Percentiles rank a stretch among this genome's conserved stretches.
These are phyloP conservation scores for Triplophysa yarkandensis DNA, from an alignment of 2,797 vertebrate genomes.

Conservation along the genomic window DNA sequence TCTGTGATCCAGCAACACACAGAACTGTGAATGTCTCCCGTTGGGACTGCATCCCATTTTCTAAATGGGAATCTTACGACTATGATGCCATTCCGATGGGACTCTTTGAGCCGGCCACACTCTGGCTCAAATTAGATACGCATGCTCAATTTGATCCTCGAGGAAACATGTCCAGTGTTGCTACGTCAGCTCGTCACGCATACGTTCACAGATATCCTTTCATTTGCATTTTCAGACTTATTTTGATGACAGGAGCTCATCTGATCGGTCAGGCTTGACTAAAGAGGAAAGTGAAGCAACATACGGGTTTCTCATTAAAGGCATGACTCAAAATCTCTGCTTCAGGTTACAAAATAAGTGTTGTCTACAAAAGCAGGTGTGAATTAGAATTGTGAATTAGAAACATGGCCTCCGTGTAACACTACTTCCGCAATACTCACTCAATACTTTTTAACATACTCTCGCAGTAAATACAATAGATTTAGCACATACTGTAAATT, in stretches of 20 bases:
- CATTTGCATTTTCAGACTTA: neutral
- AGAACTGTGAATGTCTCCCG: slow-evolving; percentile 13
- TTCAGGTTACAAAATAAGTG: no score
- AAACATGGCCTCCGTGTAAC: no score
- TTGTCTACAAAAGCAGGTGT: no score
- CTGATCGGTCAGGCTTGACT: slow-evolving; percentile 1
- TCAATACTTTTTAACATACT: no score
- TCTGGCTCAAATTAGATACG: slow-evolving; percentile 50
- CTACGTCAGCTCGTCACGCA: slow-evolving; percentile 36
- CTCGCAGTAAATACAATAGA: no score
- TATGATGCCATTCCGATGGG: slow-evolving; percentile 33
- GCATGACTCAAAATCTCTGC: neutral
- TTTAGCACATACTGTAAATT: no score
- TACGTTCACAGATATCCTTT: slow-evolving; percentile 22
- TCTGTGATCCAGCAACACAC: slow-evolving; percentile 14
- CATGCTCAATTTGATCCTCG: slow-evolving; percentile 47
- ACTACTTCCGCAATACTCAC: no score
- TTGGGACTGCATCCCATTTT: slow-evolving; percentile 23
- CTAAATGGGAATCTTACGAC: slow-evolving; percentile 23
- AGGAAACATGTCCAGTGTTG: slow-evolving; percentile 46
- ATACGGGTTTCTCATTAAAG: neutral
- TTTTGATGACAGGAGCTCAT: slow-evolving; percentile 22
- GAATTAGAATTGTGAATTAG: no score
- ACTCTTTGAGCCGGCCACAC: slow-evolving; percentile 24
- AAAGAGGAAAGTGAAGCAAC: neutral